Evolutionary conservation across 2,797 vertebrate species (phyloP), one percentile per base, ranked within the genome.

Genomic region (Phataginus tricuspis): DNA sequence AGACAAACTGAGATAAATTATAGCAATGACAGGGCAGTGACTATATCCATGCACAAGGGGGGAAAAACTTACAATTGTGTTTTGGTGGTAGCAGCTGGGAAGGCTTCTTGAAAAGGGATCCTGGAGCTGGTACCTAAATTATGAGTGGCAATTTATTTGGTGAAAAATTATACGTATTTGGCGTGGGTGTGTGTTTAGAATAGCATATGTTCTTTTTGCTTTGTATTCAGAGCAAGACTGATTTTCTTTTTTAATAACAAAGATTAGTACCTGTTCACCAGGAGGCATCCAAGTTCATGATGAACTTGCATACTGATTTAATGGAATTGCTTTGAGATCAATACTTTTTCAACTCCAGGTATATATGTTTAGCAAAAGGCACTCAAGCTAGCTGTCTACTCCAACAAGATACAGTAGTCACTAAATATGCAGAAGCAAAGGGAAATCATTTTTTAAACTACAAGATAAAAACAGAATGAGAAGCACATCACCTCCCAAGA

Each of bases 291-390:
- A 94, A 89, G 34, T 96, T 96, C n/a, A 34, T 59, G 57, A 63
- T 90, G 91, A 80, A 83, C 63, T 95, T 90, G 42, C n/a, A 83
- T 77, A 77, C 15, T 84, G 45, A 91, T 84, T 90, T 93, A 96
- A 89, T 90, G 57, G 34, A 86, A 90, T 72, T 86, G 42, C 77
- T 95, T 92, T 75, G 42, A 94, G 57, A 96, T 96, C 93, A 92
- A 95, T 96, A 94, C 3, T 49, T 27, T 87, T 96, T 94, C 89
- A 79, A 63, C 49, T 84, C 21, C 51, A 86, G 37, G 39, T 80
- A n/a, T 91, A 51, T 64, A 1, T 42, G 23, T 37, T 89, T 75
- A 79, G 42, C 55, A 84, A 51, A 92, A 95, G 90, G 37, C 9
- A 29, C 68, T 91, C 88, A 95, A 90, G n/a, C 19, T 91, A 37